phyloP scores from a whole-genome alignment of 2,113 vertebrate species.

The Ptilonorhynchus violaceus region DNA sequence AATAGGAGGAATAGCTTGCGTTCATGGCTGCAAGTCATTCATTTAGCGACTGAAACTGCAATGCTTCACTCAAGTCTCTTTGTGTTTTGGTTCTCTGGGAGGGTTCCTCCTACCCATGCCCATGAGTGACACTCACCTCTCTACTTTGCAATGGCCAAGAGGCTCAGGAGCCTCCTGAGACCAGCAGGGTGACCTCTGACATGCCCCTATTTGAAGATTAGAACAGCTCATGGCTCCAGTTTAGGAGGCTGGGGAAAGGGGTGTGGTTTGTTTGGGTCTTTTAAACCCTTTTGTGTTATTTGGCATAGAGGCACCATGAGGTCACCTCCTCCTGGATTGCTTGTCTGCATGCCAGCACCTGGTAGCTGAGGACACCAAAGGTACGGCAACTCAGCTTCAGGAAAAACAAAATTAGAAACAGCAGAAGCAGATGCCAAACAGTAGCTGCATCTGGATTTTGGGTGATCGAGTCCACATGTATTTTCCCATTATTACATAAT shows the following conservation, averaged over 20 bases:
- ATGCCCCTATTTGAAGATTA: background rate
- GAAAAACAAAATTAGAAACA: conserved; percentile 46
- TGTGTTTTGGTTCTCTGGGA: background rate
- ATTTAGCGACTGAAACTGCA: background rate
- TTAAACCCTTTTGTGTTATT: background rate
- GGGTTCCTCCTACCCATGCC: background rate
- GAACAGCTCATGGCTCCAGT: background rate
- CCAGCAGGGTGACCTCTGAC: background rate
- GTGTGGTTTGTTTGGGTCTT: background rate
- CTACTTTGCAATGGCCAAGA: background rate
- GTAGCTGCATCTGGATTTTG: conserved; percentile 61
- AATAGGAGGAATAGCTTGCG: background rate
- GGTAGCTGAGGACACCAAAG: background rate
- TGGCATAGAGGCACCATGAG: background rate
- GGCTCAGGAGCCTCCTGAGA: background rate
- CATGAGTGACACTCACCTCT: background rate
- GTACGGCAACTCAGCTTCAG: background rate
- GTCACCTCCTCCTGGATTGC: background rate
- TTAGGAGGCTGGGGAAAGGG: background rate
- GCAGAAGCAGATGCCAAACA: conserved; percentile 53
- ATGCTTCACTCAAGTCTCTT: background rate
- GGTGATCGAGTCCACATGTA: conserved; percentile 60
- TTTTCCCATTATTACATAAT: background rate
- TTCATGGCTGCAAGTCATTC: background rate
- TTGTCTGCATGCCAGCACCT: background rate